Base-by-base conservation (phyloP, 1,140 invertebrate species). In the Tribolium madens region DNA sequence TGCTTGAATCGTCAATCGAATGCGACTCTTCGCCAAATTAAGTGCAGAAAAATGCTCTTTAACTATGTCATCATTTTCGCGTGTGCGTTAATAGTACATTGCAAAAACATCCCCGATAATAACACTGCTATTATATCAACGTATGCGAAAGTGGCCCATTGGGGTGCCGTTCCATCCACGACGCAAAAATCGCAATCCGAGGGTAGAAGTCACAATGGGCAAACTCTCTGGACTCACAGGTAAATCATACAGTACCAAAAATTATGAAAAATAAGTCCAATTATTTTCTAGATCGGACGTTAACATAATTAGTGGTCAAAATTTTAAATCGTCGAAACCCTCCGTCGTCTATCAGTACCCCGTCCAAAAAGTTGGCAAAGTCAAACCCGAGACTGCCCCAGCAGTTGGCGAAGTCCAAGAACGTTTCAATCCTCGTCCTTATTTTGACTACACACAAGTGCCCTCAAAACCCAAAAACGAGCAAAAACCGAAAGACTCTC, bases 71-170 rank as follows among this genome's bases (percentile, higher is more conserved):
- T 33, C 10, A 12, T 64, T 14, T 14, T 64, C 57, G 57, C 57
- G 26, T 64, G 57, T 64, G 57, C 21, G 57, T 64, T 64, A 64
- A 31, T 64, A 42, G 57, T 64, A 33, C n/a, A 31, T 33, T 12
- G 21, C 26, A 64, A 64, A 33, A 64, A 14, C 5, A 12, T 64
- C 15, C 76, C 76, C 1, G 48, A 57, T 1, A 81, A 79, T 68
- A 75, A 81, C 64, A 72, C 76, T 14, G 53, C 76, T n/a, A 73
- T 76, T 33, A 79, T 82, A 73, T 81, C 81, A 3, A 81, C 82
- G 42, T 85, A 85, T 72, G 80, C 84, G 3, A 85, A 82, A 82
- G 84, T 85, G n/a, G 78, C 83, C 6, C 78, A 79, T 69, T 85
- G 83, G 83, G 83, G 83, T 26, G 47, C 77, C 6, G 73, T 60